phyloP scores from a whole-genome alignment of 2,797 vertebrate genomes.

The Enoplosus armatus region DNA sequence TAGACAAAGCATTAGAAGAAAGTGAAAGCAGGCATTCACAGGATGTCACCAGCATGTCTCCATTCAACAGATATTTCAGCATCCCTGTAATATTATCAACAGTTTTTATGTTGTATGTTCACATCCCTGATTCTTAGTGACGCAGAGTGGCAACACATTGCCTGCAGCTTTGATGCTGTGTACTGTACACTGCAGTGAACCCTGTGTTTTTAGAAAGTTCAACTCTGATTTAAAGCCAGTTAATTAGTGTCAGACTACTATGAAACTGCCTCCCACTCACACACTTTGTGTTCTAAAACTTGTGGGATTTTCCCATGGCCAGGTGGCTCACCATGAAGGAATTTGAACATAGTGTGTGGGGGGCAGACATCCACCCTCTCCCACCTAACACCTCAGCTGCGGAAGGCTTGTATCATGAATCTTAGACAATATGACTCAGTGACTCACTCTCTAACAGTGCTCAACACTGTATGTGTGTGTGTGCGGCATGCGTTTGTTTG shows the following conservation, averaged over 20 bases:
- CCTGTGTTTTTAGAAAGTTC: slow-evolving; percentile 30
- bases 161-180: not conserved
- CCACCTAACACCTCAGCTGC: slow-evolving; percentile 19
- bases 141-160: not conserved
- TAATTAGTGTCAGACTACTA: slow-evolving; percentile 46
- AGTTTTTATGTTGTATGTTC: not conserved
- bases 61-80: not conserved
- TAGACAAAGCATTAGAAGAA: not conserved
- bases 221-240: slow-evolving; percentile 44
- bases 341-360: slow-evolving; percentile 39
- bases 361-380: slow-evolving; percentile 31
- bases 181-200: slow-evolving; percentile 7
- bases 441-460: slow-evolving; percentile 17
- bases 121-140: not conserved
- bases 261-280: slow-evolving; percentile 42
- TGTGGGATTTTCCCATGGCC: slow-evolving; percentile 58
- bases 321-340: slow-evolving; percentile 50
- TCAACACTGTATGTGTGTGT: not conserved
- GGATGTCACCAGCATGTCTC: not conserved
- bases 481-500: not conserved
- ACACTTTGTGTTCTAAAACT: slow-evolving; percentile 20
- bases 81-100: not conserved
- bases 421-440: slow-evolving; percentile 17
- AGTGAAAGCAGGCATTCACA: slow-evolving; percentile 34
- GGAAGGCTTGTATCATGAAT: slow-evolving; percentile 15